Base-by-base conservation (phyloP, 2,113 vertebrate genomes). In the Empidonax traillii region DNA sequence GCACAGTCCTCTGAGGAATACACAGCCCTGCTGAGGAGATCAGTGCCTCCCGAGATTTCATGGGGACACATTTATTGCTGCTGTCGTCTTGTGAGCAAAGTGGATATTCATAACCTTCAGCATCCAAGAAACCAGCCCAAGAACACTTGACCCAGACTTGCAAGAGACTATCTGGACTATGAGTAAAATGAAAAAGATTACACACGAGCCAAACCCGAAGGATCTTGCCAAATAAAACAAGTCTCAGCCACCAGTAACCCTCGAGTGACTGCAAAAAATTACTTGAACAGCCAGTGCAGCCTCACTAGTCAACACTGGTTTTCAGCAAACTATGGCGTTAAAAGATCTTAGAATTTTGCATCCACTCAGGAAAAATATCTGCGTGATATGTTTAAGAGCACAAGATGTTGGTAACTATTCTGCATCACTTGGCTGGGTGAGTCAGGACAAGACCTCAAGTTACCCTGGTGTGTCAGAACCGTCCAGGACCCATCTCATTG, bases 211-310 rank as follows among this genome's bases (percentile, higher is more conserved):
- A 91, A 73, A 81, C 0, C 1, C 46, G 27, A 17, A 59, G 39
- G 51, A 33, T 85, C 25, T 53, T 69, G 68, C 72, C 59, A 84
- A 94, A 89, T 65, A 52, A 79, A 94, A 51, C 30, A 72, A 82
- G 14, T 23, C 33, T 51, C 73, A 75, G 49, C 30, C 74, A 72
- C 49, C 47, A 68, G 66, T 44, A 87, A 94, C 56, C 49, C 77
- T 89, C 13, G 28, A 78, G 52, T 53, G 51, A 84, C 65, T 85
- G 69, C 16, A 51, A 77, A 77, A 41, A 43, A 19, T 14, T 66
- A 7, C 61, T 51, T 47, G 19, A 90, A 61, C 31, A 61, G 71
- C 10, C 51, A 58, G 2, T 68, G 84, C 31, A 56, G 82, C 28
- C 74, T 76, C 81, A 43, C 10, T 18, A 52, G 46, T 41, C n/a